Evolutionary conservation across 2,113 vertebrate species (phyloP).

Genomic region (Alces alces): DNA sequence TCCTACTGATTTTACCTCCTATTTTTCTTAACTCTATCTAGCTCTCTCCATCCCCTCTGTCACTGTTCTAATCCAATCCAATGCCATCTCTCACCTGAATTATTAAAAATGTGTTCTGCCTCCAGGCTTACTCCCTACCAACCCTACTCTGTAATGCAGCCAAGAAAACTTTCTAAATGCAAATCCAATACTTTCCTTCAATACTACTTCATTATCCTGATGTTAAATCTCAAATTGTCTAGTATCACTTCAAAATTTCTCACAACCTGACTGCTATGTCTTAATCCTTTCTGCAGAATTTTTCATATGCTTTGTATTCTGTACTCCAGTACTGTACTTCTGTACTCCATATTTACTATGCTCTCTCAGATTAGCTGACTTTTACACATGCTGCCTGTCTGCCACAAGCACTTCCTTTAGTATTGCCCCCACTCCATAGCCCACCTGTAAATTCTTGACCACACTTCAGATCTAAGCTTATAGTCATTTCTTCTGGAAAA

Average conservation of each 20-base stretch:
- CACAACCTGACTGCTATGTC: not conserved
- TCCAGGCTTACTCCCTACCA: not conserved
- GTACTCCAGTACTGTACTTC: not conserved
- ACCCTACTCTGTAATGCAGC: not conserved
- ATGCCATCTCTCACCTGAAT: not conserved
- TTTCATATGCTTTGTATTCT: not conserved
- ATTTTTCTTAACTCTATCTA: not conserved
- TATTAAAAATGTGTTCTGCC: not conserved
- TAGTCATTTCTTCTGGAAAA: not conserved
- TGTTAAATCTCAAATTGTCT: not conserved
- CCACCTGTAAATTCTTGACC: not conserved
- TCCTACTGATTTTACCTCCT: not conserved
- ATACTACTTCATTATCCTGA: not conserved
- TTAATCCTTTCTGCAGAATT: not conserved
- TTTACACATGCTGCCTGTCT: not conserved
- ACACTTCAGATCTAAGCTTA: not conserved
- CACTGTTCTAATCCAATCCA: not conserved
- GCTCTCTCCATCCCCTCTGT: not conserved
- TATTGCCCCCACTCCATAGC: not conserved
- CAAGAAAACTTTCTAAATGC: conserved; percentile 32
- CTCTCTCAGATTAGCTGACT: not conserved
- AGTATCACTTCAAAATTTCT: not conserved
- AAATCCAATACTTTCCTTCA: not conserved
- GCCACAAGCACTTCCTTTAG: not conserved
- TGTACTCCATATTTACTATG: not conserved